These are phyloP conservation scores for Helarctos malayanus DNA, from an alignment of 2,797 vertebrate genomes.

Conservation along the genomic window DNA sequence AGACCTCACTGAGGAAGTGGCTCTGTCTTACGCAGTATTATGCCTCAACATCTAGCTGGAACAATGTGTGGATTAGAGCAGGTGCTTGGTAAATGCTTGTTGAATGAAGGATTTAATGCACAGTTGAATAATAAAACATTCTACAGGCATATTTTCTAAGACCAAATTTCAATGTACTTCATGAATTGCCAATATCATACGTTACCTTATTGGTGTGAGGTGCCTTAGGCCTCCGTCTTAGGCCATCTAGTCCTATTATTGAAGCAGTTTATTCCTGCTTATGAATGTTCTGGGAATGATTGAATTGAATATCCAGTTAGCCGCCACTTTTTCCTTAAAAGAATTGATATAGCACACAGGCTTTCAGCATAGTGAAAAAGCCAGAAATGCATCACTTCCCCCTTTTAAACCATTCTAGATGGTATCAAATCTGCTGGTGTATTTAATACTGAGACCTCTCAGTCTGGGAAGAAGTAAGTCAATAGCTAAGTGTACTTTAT, in stretches of 20 bases:
- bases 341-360: background rate
- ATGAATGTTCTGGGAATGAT: background rate
- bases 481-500: background rate
- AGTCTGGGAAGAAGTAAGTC: background rate
- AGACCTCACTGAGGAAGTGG: background rate
- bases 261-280: background rate
- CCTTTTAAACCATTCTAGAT: background rate
- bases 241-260: background rate
- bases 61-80: background rate
- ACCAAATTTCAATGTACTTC: background rate
- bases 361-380: background rate
- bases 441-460: background rate
- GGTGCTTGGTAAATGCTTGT: background rate
- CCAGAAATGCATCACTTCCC: background rate
- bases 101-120: background rate
- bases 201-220: background rate
- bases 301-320: background rate
- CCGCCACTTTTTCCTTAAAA: background rate
- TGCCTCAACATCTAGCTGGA: background rate
- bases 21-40: background rate
- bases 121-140: background rate
- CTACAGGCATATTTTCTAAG: background rate
- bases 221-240: background rate
- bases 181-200: background rate
- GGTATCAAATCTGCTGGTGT: background rate